Evolutionary conservation across 1,140 invertebrate genomes (phyloP).

Genomic region (Periplaneta americana): DNA sequence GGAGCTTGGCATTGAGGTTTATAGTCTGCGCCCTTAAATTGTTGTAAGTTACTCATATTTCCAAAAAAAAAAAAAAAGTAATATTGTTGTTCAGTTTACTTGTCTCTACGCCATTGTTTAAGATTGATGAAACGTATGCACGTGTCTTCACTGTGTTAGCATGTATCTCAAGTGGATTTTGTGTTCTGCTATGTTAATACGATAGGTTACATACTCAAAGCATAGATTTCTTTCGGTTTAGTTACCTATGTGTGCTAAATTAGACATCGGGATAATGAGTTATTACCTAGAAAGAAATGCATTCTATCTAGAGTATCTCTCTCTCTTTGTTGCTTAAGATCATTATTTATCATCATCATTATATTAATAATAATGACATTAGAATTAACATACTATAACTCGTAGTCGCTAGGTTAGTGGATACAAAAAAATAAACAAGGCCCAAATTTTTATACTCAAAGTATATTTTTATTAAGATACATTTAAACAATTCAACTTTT

Average conservation of each 20-base stretch:
- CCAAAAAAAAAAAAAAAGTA: too few species aligned
- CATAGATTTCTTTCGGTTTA: neutral
- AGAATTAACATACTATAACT: neutral
- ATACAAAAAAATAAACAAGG: neutral
- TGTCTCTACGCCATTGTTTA: neutral
- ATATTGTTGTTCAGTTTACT: neutral
- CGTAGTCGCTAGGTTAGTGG: neutral
- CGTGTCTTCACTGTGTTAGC: neutral
- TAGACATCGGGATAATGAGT: neutral
- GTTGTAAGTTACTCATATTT: neutral
- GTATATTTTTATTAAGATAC: neutral
- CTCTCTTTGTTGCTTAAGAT: constrained; percentile 3
- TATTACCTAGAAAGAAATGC: neutral
- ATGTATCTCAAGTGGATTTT: neutral
- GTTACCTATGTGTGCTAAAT: neutral
- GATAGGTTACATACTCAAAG: neutral
- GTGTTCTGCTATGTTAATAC: neutral
- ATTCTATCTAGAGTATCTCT: neutral
- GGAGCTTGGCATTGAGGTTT: neutral
- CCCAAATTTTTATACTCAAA: neutral
- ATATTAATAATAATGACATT: neutral
- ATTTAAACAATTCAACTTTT: neutral
- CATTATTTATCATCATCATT: neutral
- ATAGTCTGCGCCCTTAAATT: neutral
- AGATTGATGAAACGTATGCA: neutral